Evolutionary conservation across 2,797 vertebrate genomes (phyloP).

Genomic region (Dendrocincla fuliginosa): DNA sequence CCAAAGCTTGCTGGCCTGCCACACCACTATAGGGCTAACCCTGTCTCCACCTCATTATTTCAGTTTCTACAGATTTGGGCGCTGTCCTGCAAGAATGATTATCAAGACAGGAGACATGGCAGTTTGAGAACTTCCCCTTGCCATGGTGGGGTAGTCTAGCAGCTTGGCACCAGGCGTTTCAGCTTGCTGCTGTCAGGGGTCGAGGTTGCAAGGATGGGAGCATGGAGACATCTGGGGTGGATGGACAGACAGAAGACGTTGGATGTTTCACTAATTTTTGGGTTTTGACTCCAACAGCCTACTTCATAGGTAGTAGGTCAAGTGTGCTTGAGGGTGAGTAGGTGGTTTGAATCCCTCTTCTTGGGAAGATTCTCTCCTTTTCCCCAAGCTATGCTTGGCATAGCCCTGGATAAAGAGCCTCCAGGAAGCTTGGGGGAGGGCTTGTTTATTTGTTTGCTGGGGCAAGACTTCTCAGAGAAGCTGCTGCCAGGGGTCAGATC

Average conservation of each 20-base stretch:
- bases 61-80: neutral
- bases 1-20: neutral
- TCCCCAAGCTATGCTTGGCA: neutral
- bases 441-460: neutral
- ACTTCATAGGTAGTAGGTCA: neutral
- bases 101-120: neutral
- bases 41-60: neutral
- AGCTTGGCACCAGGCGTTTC: accelerated
- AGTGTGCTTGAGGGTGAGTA: neutral
- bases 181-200: neutral
- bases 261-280: neutral
- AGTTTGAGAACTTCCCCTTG: neutral
- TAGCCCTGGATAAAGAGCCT: neutral
- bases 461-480: neutral
- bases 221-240: neutral
- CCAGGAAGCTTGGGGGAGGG: neutral
- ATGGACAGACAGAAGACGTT: neutral
- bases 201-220: neutral
- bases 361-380: neutral
- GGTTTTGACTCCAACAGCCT: neutral
- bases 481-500: neutral
- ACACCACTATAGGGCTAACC: accelerated
- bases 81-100: neutral
- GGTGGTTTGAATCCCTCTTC: neutral
- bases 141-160: accelerated